phyloP scores from a whole-genome alignment of 2,113 vertebrate genomes.

The Rhinolophus ferrumequinum region DNA sequence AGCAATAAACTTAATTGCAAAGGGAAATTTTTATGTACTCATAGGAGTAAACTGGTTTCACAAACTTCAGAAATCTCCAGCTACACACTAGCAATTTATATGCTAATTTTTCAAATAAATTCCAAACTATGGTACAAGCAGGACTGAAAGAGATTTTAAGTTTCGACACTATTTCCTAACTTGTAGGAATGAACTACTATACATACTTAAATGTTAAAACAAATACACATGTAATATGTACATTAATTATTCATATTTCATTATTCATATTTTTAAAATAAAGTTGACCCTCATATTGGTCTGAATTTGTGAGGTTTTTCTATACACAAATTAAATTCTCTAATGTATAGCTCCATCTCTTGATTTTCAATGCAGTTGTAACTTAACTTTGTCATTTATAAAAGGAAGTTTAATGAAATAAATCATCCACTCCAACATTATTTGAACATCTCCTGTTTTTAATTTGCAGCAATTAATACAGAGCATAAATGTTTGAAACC shows the following conservation, averaged over 20 bases:
- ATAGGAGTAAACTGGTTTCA: background rate
- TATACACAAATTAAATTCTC: background rate
- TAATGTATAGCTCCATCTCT: background rate
- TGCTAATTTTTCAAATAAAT: constrained; percentile 24
- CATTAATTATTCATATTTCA: background rate
- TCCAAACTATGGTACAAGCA: background rate
- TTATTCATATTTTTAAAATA: background rate
- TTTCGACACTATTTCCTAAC: background rate
- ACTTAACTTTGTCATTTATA: constrained; percentile 39
- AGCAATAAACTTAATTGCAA: background rate
- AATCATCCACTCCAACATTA: background rate
- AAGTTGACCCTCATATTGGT: background rate
- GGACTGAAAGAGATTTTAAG: background rate
- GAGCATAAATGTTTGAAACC: constrained; percentile 56
- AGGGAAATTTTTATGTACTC: background rate
- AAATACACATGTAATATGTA: background rate
- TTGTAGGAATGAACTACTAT: background rate
- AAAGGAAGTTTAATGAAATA: constrained; percentile 61
- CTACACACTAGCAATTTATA: background rate
- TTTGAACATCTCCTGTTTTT: constrained; percentile 11
- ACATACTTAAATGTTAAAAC: background rate
- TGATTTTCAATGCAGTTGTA: background rate
- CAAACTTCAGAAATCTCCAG: background rate
- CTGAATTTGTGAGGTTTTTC: background rate
- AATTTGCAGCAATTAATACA: constrained; percentile 61